Base-by-base conservation (phyloP, 1,140 invertebrate genomes). In the Meloidogyne floridensis region DNA sequence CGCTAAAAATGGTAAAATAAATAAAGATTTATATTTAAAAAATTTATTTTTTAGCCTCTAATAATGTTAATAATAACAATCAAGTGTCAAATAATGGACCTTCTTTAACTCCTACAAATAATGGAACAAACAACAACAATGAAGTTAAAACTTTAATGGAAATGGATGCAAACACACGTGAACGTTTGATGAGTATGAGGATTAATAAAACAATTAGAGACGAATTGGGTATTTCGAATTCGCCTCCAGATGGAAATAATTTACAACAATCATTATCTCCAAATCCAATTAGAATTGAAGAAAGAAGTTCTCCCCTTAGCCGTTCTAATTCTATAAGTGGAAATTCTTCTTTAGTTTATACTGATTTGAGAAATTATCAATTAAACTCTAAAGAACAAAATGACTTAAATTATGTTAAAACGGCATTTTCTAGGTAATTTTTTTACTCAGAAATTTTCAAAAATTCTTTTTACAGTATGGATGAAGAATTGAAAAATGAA, bases 321-420 rank as follows among this genome's bases (percentile, higher is more conserved):
- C 75, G 51, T 18, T 69, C 51, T 69, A 77, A 32, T 42, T 72
- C 77, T 11, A 78, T 78, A 6, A 32, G 53, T 69, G 47, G 47
- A 47, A 47, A 8, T 47, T 32, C 32, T 32, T 32, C 32, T 32
- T 47, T 47, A 47, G 47, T 47, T 8, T 69, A 71, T 51, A 79
- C 53, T 47, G 77, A 79, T 72, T 71, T 79, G 59, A 54, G 77
- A 47, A 72, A 69, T n/a, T 79, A 71, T 47, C 77, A 79, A 56
- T 73, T 75, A 18, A 82, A 81, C 59, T 75, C 78, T 51, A 75
- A 82, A 74, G 80, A 80, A 75, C 59, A 76, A 47, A 75, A 75
- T 9, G 80, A 82, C 20, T 71, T 84, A 32, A 75, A 83, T 51
- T 20, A 75, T 43, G 59, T 82, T 18, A 82, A 69, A 32, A 15